These are phyloP conservation scores for Stegastes partitus DNA, from an alignment of 2,113 vertebrate genomes.

Conservation along the genomic window DNA sequence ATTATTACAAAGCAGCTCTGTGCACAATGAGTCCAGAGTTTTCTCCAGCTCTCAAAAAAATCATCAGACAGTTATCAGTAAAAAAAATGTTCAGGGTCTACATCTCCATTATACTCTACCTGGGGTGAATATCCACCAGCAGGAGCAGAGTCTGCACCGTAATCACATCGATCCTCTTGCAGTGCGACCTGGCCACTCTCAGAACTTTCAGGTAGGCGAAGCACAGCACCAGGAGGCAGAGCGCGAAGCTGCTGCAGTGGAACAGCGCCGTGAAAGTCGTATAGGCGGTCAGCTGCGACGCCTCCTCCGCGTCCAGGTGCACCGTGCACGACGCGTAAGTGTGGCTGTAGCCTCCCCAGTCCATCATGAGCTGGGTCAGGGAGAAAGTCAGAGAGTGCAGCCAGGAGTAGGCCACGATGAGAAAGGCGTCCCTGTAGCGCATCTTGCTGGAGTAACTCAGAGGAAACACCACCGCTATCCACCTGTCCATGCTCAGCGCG, in stretches of 20 bases:
- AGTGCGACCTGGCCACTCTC: slow-evolving; percentile 86
- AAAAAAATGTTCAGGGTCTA: neutral
- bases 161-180: slow-evolving; percentile 86
- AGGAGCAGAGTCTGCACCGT: slow-evolving; percentile 87
- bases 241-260: slow-evolving; percentile 84
- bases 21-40: neutral
- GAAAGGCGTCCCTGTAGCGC: slow-evolving; percentile 83
- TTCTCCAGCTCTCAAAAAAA: neutral
- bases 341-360: slow-evolving; percentile 85
- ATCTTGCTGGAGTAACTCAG: slow-evolving; percentile 87
- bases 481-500: slow-evolving; percentile 87
- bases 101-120: slow-evolving; percentile 63
- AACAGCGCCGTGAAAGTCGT: slow-evolving; percentile 85
- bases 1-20: neutral
- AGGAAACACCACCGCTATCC: slow-evolving; percentile 88
- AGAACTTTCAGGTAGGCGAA: slow-evolving; percentile 87
- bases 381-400: slow-evolving; percentile 84
- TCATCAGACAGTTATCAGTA: too few species aligned
- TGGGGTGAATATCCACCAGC: slow-evolving; percentile 88
- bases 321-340: slow-evolving; percentile 86
- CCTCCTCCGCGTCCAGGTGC: slow-evolving; percentile 72
- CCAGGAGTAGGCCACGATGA: slow-evolving; percentile 86
- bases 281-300: slow-evolving; percentile 77
- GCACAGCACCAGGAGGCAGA: slow-evolving; percentile 84
- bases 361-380: slow-evolving; percentile 81